Percentiles rank a stretch among this genome's conserved stretches.
These are phyloP conservation scores for Gryon sp. DNA, from an alignment of 1,140 invertebrate species.

Conservation along the genomic window DNA sequence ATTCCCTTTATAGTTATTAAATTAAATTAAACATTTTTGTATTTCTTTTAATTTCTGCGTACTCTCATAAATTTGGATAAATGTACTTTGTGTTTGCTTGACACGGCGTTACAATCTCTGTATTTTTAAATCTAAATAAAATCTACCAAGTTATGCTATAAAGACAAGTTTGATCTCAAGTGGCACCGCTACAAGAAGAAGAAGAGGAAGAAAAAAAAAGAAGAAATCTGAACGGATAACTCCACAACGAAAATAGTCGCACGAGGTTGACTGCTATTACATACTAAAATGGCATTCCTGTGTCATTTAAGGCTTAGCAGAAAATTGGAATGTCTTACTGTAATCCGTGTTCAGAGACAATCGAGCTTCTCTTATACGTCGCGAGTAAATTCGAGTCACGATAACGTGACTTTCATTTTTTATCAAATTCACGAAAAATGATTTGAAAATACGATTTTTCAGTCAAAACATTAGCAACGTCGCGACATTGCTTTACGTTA, in stretches of 20 bases:
- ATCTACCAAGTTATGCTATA: no score
- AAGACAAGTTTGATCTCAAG: not conserved
- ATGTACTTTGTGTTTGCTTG: not conserved
- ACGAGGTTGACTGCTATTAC: slow-evolving; percentile 19
- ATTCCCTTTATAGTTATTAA: no score
- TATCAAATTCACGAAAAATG: slow-evolving; percentile 37
- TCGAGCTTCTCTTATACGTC: slow-evolving; percentile 13
- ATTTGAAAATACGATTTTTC: slow-evolving; percentile 42
- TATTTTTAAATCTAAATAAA: no score
- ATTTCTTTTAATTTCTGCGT: no score
- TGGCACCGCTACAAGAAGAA: no score
- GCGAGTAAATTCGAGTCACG: slow-evolving; percentile 30
- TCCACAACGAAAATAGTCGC: slow-evolving; percentile 1
- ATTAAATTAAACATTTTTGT: no score
- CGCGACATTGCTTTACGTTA: slow-evolving; percentile 10
- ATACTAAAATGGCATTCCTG: slow-evolving; percentile 20
- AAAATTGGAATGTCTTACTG: slow-evolving; percentile 58
- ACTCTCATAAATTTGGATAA: no score
- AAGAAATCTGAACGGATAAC: slow-evolving; percentile 10
- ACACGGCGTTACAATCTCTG: not conserved
- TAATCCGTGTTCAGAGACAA: slow-evolving; percentile 43
- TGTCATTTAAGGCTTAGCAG: slow-evolving; percentile 47
- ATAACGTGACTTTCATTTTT: slow-evolving; percentile 52
- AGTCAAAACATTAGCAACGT: slow-evolving; percentile 30
- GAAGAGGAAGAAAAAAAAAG: no score